Base-by-base conservation (phyloP, 2,888 invertebrate species). In the Phyllotreta striolata region DNA sequence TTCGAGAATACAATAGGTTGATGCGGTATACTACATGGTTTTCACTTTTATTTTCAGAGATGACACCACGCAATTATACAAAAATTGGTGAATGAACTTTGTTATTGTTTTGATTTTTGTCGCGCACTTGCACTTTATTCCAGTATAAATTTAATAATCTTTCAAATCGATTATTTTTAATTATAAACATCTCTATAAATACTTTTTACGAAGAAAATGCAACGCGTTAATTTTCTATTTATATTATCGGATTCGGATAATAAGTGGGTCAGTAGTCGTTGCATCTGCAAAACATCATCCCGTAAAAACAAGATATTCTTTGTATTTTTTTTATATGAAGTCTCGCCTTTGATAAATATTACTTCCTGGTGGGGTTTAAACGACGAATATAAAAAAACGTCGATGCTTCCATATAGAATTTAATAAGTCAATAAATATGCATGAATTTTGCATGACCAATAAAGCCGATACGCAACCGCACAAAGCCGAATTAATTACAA, bases 11-110 rank as follows among this genome's bases (percentile, higher is more conserved):
- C 24, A 24, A 24, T 24, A 24, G 24, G 24, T 49, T 49, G 35
- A 47, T 5, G 49, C 37, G 37, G 37, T 47, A n/a, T n/a, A 47
- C 24, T 34, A 9, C n/a, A 8, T n/a, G 14, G 49, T 49, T 49
- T 49, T 49, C 49, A 49, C 49, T 49, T 49, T 49, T 49, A 49
- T 49, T 49, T 49, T 49, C 35, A 49, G 49, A 49, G 35, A 49
- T 49, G 49, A 49, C 49, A 49, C 35, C 49, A 4, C 34, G 1
- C 24, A 24, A 24, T 24, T 24, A 24, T 24, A 24, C 14, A 35
- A 49, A 35, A 49, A 49, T 37, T 49, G 9, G 49, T 49, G 47
- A 12, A 14, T 47, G 44, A 44, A 44, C 44, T 44, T 44, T 12
- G 6, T 12, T 43, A 5, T 7, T 12, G 44, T n/a, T 44, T 44